Conservation (phyloP, 1,140 invertebrate species). For the Habropoda laboriosa region DNA sequence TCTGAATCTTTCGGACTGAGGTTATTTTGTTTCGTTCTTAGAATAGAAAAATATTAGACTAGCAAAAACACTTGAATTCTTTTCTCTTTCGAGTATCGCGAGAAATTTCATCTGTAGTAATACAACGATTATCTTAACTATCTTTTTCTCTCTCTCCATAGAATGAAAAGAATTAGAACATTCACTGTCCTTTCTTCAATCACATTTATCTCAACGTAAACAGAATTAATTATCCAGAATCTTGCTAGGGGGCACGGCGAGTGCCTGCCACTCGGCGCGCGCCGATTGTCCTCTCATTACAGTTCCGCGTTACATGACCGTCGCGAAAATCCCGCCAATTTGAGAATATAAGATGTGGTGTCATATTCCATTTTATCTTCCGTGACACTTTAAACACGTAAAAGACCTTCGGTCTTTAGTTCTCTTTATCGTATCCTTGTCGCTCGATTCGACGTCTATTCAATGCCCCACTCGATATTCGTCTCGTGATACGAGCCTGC, state of each 20-base stretch:
- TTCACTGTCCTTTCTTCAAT: too few relatives aligned
- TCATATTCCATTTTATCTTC: background rate
- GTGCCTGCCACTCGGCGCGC: background rate
- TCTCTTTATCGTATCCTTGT: constrained; percentile 48
- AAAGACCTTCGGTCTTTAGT: constrained; percentile 49
- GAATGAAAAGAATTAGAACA: too few relatives aligned
- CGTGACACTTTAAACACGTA: background rate
- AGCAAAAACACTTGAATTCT: too few relatives aligned
- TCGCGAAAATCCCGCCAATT: constrained; percentile 3
- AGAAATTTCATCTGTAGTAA: background rate
- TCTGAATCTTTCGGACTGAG: background rate
- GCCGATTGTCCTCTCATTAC: background rate
- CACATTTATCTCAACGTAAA: too few relatives aligned
- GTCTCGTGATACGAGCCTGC: background rate
- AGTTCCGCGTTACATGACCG: too few relatives aligned
- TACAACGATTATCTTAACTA: too few relatives aligned
- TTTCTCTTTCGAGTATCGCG: too few relatives aligned
- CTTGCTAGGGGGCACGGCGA: background rate
- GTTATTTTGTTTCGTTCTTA: background rate
- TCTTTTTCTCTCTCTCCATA: too few relatives aligned
- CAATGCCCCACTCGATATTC: constrained; percentile 40
- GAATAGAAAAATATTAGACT: background rate
- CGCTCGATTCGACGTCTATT: constrained; percentile 52
- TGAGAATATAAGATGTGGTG: background rate
- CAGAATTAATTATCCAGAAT: background rate